phyloP scores from a whole-genome alignment of 2,797 vertebrate genomes.

The Halcyon badia region DNA sequence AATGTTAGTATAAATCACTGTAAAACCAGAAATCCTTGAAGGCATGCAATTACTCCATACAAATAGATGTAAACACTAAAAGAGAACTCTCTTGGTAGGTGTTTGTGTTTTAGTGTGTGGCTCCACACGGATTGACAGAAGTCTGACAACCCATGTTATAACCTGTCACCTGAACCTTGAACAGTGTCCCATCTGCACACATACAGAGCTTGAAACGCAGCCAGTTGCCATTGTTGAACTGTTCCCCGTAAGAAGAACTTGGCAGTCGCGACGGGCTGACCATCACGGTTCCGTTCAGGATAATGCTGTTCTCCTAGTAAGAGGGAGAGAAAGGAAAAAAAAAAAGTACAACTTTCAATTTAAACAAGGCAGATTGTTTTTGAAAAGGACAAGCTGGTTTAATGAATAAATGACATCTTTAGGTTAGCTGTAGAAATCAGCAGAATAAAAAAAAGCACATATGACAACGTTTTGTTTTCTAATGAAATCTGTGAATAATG shows the following conservation, averaged over 20 bases:
- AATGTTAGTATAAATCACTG: constrained; percentile 56
- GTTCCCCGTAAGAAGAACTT: constrained; percentile 83
- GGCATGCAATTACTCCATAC: constrained; percentile 63
- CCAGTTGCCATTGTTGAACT: constrained; percentile 84
- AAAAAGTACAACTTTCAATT: neutral
- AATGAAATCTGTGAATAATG: neutral
- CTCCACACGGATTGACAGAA: constrained; percentile 91
- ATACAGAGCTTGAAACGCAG: constrained; percentile 97
- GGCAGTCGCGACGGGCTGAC: constrained; percentile 91
- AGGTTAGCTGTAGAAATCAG: neutral
- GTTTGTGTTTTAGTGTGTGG: constrained; percentile 75
- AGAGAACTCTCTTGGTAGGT: neutral
- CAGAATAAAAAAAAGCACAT: neutral
- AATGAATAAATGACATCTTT: neutral
- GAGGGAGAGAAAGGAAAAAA: no score
- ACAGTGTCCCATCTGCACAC: constrained; percentile 95
- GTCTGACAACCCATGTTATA: constrained; percentile 96
- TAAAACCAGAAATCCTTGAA: constrained; percentile 58
- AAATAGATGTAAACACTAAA: constrained; percentile 1
- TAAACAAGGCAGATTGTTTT: neutral
- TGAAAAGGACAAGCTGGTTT: neutral
- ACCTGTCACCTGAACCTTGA: constrained; percentile 92
- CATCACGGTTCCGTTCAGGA: constrained; percentile 96
- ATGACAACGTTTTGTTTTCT: neutral
- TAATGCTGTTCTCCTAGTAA: constrained; percentile 92